Evolutionary conservation across 2,113 vertebrate genomes (phyloP), one percentile per base, ranked within the genome.

Genomic region (Rhombomys opimus): DNA sequence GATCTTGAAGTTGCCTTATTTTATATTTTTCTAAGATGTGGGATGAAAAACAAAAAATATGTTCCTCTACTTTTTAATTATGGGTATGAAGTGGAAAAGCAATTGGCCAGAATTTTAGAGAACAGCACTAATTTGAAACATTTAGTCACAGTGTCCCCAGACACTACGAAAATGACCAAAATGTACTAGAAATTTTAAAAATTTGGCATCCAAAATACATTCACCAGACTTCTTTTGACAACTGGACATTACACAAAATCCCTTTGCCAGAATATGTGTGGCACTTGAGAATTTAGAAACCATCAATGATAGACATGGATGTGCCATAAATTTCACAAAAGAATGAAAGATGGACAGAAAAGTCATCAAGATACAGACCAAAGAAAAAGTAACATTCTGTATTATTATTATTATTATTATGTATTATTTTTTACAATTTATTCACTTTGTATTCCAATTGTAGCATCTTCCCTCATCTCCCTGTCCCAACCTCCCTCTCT

Each of bases 81-180:
- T 65, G 20, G 1, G 30, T 68, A 88, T 94, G 23, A 35, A 11
- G 23, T 87, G 12, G 30, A 32, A 57, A 86, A 93, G 5, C 7
- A 89, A 93, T 88, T 67, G 13, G 30, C 20, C 46, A 46, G 2
- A 84, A 75, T n/a, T 61, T 76, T 92, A 67, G 38, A 70, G 30
- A 97, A 87, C 12, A 73, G 23, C 2, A 2, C 9, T 89, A 61
- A 90, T 84, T 94, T 93, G 65, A 95, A 75, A 73, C 84, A 89
- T 65, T 93, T 93, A 89, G n/a, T 93, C n/a, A 72, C 30, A 54
- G 2, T 80, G 7, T 92, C 17, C 61, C n/a, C 1, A 82, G 20
- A 72, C 18, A 95, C 30, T 61, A 96, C 25, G 27, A 86, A 89
- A 89, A 93, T 93, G 30, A 59, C 76, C 25, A 91, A 95, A 96